phyloP scores from a whole-genome alignment of 2,888 invertebrate genomes.

The Gibbula magus region DNA sequence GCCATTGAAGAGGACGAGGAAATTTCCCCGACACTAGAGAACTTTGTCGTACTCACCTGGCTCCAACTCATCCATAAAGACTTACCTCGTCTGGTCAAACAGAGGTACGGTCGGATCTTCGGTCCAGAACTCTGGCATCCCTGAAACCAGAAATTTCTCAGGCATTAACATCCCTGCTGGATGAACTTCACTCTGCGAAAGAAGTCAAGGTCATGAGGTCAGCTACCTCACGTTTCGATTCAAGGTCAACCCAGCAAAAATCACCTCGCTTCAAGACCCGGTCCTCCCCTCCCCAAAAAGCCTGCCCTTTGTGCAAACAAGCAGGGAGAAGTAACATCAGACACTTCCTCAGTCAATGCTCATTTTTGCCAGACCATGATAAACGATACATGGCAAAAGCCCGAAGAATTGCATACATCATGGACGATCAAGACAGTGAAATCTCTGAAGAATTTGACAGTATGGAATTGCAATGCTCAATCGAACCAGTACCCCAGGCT shows the following conservation, averaged over 20 bases:
- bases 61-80: slow-evolving; percentile 37
- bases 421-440: background rate
- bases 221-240: background rate
- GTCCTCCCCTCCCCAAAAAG: background rate
- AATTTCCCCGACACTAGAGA: slow-evolving; percentile 45
- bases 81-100: slow-evolving; percentile 44
- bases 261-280: too few species aligned
- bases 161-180: slow-evolving; percentile 40
- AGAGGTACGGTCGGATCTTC: slow-evolving; percentile 44
- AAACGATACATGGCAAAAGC: slow-evolving; percentile 28
- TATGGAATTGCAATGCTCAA: too few species aligned
- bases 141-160: too few species aligned
- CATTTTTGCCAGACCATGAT: slow-evolving; percentile 35
- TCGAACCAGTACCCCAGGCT: too few species aligned
- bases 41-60: slow-evolving; percentile 44
- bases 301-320: slow-evolving; percentile 41
- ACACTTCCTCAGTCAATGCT: slow-evolving; percentile 33
- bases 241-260: background rate
- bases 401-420: background rate
- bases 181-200: slow-evolving; percentile 36
- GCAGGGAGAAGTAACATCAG: background rate
- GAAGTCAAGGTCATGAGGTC: slow-evolving; percentile 35
- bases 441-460: slow-evolving; percentile 4
- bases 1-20: slow-evolving; percentile 30
- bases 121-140: slow-evolving; percentile 42